Base-by-base conservation (phyloP, 2,113 vertebrate genomes). In the Albula glossodonta region DNA sequence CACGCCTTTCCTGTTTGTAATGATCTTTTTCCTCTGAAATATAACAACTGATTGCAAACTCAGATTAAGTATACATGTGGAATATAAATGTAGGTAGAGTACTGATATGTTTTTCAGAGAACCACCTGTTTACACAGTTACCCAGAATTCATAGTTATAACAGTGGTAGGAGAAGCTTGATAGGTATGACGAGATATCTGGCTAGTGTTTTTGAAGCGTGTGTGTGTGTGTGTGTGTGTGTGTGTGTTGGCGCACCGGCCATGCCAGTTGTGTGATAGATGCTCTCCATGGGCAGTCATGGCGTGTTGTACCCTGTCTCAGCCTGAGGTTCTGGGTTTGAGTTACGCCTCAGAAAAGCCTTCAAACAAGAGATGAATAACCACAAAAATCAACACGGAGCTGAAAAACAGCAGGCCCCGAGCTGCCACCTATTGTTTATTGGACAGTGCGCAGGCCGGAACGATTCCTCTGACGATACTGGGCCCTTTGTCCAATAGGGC, bases 131-230 rank as follows among this genome's bases (percentile, higher is more conserved):
- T 41, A 41, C 31, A 41, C 31, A 41, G 31, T 41, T 41, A 41
- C 31, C 31, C 31, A 41, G 31, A 41, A 41, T 41, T 41, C 31
- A 41, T 41, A 41, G 31, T 41, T 41, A 41, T 41, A 41, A 41
- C 85, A 89, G 85, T 80, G 81, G 84, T 77, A 70, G 77, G 80
- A 78, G 70, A 87, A 90, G 87, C 84, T 86, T 56, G 15, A 88
- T 87, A 87, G 87, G 77, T 57, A 87, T 87, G 88, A 86, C 81
- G 77, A 81, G 85, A 87, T 85, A 87, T 90, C 83, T 89, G 85
- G 80, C 78, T 15, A 83, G 17, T 81, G 79, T 82, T 53, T 84
- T 70, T 15, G 31, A 41, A 41, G 2, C 51, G 79, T 80, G 25
- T 80, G 49, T 17, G 4, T 80, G 79, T 80, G 41, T 80, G 17